phyloP scores from a whole-genome alignment of 2,888 invertebrate genomes.

The Candidula unifasciata region DNA sequence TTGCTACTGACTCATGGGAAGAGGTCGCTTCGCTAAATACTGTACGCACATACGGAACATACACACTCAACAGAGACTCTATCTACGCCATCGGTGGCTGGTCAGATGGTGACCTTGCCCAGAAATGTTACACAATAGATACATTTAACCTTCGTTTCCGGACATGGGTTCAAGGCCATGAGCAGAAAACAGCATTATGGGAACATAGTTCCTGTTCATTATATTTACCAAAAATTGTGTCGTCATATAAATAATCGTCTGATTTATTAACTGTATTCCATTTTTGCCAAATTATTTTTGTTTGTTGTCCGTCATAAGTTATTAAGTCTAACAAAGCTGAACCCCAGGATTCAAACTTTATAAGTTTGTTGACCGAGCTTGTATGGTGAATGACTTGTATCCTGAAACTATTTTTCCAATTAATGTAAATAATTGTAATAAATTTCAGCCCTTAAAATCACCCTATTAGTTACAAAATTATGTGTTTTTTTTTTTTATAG shows the following conservation, averaged over 20 bases:
- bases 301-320: background rate
- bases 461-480: no score
- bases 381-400: no score
- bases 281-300: background rate
- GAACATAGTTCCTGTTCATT: constrained; percentile 85
- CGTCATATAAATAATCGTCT: background rate
- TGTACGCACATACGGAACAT: constrained; percentile 84
- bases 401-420: no score
- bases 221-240: constrained; percentile 81
- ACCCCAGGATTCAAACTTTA: background rate
- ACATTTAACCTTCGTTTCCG: constrained; percentile 83
- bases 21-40: constrained; percentile 83
- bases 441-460: no score
- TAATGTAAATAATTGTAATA: no score
- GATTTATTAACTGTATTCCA: background rate
- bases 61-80: constrained; percentile 82
- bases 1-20: constrained; percentile 82
- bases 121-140: constrained; percentile 84
- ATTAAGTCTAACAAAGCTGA: background rate
- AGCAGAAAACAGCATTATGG: constrained; percentile 85
- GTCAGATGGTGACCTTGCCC: constrained; percentile 84
- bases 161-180: constrained; percentile 83
- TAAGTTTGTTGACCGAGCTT: background rate
- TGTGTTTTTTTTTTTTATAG: no score
- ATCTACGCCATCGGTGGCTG: constrained; percentile 86